These are phyloP conservation scores for Perdita meconis DNA, from an alignment of 2,888 invertebrate genomes.

Conservation along the genomic window DNA sequence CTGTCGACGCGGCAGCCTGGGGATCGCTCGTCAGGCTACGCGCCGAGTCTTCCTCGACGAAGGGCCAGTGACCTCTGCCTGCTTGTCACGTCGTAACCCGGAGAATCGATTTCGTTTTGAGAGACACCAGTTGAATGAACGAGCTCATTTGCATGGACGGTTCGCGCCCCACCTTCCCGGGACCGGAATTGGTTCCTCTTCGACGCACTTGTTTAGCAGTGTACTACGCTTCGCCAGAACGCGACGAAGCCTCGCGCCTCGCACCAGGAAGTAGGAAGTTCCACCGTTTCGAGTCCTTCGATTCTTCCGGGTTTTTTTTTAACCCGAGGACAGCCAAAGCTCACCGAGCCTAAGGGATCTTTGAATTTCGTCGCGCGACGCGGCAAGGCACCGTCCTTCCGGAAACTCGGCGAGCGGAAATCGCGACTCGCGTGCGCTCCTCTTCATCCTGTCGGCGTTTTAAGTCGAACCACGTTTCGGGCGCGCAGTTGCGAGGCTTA, in stretches of 20 bases:
- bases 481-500: constrained; percentile 27
- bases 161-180: background rate
- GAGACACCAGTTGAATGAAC: background rate
- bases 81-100: background rate
- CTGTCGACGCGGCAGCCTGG: background rate
- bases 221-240: background rate
- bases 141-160: constrained; percentile 20
- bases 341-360: background rate
- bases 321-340: background rate
- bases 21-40: constrained; percentile 1
- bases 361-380: background rate
- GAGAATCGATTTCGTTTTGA: constrained; percentile 21
- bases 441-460: constrained; percentile 33
- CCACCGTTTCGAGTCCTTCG: background rate
- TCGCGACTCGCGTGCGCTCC: constrained; percentile 1
- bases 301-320: background rate
- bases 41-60: background rate
- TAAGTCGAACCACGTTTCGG: constrained; percentile 44
- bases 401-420: constrained; percentile 1
- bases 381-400: constrained; percentile 9
- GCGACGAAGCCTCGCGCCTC: no score
- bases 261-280: no score
- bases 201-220: background rate
- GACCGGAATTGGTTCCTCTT: constrained; percentile 6
- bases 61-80: background rate